Evolutionary conservation across 2,797 vertebrate genomes (phyloP).

Genomic region (Xenopus petersii): DNA sequence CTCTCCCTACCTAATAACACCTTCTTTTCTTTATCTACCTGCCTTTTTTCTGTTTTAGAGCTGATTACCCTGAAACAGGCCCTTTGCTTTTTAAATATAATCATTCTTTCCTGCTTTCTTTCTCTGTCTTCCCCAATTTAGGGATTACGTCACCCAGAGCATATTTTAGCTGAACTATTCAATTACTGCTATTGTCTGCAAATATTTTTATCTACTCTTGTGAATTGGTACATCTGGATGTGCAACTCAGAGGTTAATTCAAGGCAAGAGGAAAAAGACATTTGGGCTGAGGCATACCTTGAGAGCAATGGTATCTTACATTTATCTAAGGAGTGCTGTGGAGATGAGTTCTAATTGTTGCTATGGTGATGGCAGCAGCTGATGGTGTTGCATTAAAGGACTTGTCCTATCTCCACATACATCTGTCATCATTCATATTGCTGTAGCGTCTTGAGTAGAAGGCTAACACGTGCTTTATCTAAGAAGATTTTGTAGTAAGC

Average conservation of each 20-base stretch:
- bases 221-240: too few species aligned
- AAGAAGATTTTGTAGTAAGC: constrained; percentile 13
- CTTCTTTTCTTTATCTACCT: too few species aligned
- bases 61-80: too few species aligned
- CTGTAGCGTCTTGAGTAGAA: constrained; percentile 18
- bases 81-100: too few species aligned
- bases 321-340: constrained; percentile 34
- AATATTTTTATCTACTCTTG: too few species aligned
- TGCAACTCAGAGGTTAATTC: constrained; percentile 18
- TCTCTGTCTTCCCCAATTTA: too few species aligned
- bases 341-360: constrained; percentile 45
- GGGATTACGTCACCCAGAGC: too few species aligned
- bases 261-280: neutral
- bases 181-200: too few species aligned
- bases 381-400: constrained; percentile 40
- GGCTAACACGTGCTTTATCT: constrained; percentile 30
- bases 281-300: constrained; percentile 28
- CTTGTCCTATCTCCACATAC: constrained; percentile 30
- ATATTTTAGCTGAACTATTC: too few species aligned
- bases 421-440: constrained; percentile 44
- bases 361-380: constrained; percentile 36
- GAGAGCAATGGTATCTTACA: constrained; percentile 23
- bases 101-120: too few species aligned
- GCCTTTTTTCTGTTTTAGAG: too few species aligned
- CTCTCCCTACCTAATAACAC: too few species aligned